phyloP scores from a whole-genome alignment of 2,888 invertebrate genomes.

The Xylocampa areola region DNA sequence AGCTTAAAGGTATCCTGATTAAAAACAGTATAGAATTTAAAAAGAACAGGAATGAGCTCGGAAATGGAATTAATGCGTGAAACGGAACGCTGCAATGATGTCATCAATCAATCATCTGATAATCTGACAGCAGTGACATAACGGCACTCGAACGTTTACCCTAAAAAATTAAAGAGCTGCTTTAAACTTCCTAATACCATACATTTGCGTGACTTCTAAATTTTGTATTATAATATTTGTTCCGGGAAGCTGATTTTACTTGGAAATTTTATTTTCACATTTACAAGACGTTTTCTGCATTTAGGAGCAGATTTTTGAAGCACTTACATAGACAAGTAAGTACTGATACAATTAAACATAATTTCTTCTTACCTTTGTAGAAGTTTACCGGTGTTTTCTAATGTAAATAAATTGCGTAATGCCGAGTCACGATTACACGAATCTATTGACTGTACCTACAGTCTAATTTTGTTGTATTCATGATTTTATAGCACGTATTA shows the following conservation, averaged over 20 bases:
- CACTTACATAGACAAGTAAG: constrained; percentile 44
- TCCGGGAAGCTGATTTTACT: constrained; percentile 47
- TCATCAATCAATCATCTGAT: too few relatives aligned
- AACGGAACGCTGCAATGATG: constrained; percentile 62
- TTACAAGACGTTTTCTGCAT: constrained; percentile 54
- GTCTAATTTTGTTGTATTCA: constrained; percentile 45
- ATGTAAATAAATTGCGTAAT: constrained; percentile 62
- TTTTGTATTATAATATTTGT: constrained; percentile 16
- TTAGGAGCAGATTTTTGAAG: constrained; percentile 33
- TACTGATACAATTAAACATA: constrained; percentile 25
- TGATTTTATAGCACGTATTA: constrained; percentile 44
- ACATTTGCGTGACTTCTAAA: background rate
- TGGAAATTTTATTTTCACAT: constrained; percentile 40
- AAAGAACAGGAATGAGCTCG: too few relatives aligned
- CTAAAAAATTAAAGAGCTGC: constrained; percentile 52
- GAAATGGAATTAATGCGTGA: constrained; percentile 34
- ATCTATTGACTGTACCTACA: constrained; percentile 42
- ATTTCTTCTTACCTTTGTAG: constrained; percentile 26
- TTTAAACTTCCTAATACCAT: background rate
- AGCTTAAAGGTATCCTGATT: too few relatives aligned
- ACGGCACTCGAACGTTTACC: constrained; percentile 50
- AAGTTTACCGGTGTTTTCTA: constrained; percentile 51
- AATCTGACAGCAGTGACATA: constrained; percentile 66
- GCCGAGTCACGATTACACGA: constrained; percentile 33
- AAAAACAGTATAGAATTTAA: too few relatives aligned